Evolutionary conservation across 2,888 invertebrate species (phyloP), one percentile per base, ranked within the genome.

Genomic region (Stomorhina lunata): DNA sequence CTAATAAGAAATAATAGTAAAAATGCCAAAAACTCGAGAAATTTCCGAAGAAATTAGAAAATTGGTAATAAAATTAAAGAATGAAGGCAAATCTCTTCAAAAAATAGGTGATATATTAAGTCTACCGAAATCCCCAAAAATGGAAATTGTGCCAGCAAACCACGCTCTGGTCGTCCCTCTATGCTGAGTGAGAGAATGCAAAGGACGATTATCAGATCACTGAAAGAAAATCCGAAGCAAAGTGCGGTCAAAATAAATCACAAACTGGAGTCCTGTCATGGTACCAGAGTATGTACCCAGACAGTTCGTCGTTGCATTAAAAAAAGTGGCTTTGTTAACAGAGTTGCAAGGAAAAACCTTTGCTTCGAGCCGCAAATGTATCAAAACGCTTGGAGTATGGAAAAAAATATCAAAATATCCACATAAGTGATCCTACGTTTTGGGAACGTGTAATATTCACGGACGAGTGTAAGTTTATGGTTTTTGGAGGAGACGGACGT

Each of bases 371-470:
- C n/a, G 4, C 27, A 4, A 63, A 63, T 17, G 22, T 37, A 2
- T n/a, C 2, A 17, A 63, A 37, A 20, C 40, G 63, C 7, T 37
- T 63, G 40, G 63, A 27, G 7, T 63, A 63, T 15, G 63, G 37
- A 3, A 5, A 37, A 7, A 65, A 40, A 43, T 65, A 43, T 15
- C 15, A 65, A 37, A 45, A 17, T 25, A 45, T 65, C 43, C 43
- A 65, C 27, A 22, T 17, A 45, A 65, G 20, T 20, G 43, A 65
- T 20, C 45, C 40, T 12, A 9, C 65, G 25, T 40, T 65, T n/a
- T 40, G 65, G 65, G 27, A 65, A 65, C 43, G 65, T 12, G 12
- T 43, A 17, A 22, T 45, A 43, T 65, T 65, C 20, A 65, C 65
- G 6, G 65, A 45, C 27, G 65, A 65, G 25, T 45, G 65, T 22